These are phyloP conservation scores for Willisornis vidua DNA, from an alignment of 2,113 vertebrate genomes.

Conservation along the genomic window DNA sequence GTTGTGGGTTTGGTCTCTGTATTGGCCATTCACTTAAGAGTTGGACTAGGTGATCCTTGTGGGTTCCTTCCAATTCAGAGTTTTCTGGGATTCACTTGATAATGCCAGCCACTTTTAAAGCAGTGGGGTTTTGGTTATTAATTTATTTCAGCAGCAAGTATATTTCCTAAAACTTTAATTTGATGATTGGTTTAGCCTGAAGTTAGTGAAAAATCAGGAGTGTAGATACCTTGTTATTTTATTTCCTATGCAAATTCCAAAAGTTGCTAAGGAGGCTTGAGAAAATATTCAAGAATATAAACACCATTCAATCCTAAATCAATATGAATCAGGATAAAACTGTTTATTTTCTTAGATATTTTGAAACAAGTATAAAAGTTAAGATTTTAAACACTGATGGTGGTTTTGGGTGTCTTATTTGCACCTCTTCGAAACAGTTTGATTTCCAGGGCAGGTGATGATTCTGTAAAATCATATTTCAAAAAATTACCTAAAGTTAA, in stretches of 20 bases:
- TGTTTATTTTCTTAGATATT: background rate
- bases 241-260: background rate
- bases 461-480: background rate
- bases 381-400: background rate
- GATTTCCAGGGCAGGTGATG: fast-evolving
- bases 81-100: background rate
- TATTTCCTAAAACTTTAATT: background rate
- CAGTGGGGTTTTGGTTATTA: background rate
- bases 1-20: background rate
- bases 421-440: background rate
- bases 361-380: background rate
- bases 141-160: background rate
- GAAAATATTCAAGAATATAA: background rate
- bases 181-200: background rate
- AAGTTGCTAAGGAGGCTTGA: background rate
- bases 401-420: background rate
- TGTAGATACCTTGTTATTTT: background rate
- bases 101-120: background rate
- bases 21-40: background rate
- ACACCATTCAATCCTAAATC: background rate
- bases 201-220: background rate
- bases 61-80: background rate
- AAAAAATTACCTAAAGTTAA: background rate
- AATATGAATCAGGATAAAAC: background rate
- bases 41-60: background rate